phyloP scores from a whole-genome alignment of 2,888 invertebrate species.

The Tuta absoluta region DNA sequence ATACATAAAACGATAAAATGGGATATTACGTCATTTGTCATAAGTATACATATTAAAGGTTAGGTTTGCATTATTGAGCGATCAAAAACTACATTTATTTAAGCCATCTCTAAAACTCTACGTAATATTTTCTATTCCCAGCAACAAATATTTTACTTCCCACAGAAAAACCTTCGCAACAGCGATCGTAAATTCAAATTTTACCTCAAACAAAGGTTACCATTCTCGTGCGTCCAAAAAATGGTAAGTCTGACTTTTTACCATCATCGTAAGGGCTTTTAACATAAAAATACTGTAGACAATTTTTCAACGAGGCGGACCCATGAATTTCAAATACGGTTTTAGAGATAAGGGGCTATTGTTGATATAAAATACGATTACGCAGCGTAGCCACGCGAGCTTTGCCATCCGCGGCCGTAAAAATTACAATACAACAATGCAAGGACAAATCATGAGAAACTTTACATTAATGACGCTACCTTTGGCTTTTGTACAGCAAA shows the following conservation, averaged over 20 bases:
- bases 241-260: conserved; percentile 54
- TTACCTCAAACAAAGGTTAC: conserved; percentile 41
- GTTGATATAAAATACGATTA: conserved; percentile 78
- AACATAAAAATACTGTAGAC: conserved; percentile 68
- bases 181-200: conserved; percentile 45
- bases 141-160: conserved; percentile 39
- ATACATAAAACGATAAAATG: too few species aligned
- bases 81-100: too few species aligned
- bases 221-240: conserved; percentile 49
- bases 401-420: conserved; percentile 63
- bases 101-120: not conserved
- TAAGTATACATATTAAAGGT: too few species aligned
- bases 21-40: too few species aligned
- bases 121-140: not conserved
- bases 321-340: conserved; percentile 76
- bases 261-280: conserved; percentile 60
- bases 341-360: conserved; percentile 72
- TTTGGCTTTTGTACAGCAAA: conserved; percentile 60
- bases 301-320: conserved; percentile 69
- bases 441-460: conserved; percentile 72
- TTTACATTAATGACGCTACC: conserved; percentile 67
- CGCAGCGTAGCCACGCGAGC: conserved; percentile 71
- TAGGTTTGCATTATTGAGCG: too few species aligned
- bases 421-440: conserved; percentile 75
- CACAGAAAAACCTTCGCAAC: conserved; percentile 47